phyloP scores from a whole-genome alignment of 2,113 vertebrate species.

The Cryptomyrus ogoouensis region DNA sequence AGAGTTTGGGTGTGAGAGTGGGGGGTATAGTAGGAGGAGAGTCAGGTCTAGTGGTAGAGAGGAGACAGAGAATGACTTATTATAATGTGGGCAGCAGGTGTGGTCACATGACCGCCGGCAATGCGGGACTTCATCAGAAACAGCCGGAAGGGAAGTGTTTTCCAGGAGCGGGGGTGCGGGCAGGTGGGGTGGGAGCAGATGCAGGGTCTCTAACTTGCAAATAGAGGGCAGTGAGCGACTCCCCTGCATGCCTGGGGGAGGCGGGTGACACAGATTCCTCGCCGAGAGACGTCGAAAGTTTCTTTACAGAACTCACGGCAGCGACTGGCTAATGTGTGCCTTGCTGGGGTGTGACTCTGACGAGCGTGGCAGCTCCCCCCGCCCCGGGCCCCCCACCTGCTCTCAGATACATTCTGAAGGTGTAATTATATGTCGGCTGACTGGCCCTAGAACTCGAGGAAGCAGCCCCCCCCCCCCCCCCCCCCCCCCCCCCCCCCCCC shows the following conservation, averaged over 20 bases:
- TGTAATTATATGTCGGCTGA: not conserved
- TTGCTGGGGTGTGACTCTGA: not conserved
- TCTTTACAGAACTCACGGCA: not conserved
- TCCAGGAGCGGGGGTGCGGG: not conserved
- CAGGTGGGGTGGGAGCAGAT: not conserved
- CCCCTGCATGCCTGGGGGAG: not conserved
- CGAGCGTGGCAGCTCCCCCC: not conserved
- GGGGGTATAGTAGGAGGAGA: too few species aligned
- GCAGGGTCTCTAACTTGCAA: not conserved
- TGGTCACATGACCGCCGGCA: not conserved
- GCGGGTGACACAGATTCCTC: not conserved
- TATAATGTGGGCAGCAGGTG: not conserved
- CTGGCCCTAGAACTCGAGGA: too few species aligned
- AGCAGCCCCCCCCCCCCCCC: too few species aligned
- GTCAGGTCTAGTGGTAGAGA: not conserved
- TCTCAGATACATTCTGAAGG: not conserved
- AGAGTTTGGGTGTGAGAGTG: not conserved
- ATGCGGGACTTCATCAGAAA: not conserved
- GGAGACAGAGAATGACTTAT: not conserved
- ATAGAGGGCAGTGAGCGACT: not conserved
- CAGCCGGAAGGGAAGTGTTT: not conserved
- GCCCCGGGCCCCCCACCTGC: too few species aligned
- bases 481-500: too few species aligned
- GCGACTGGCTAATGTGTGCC: not conserved
- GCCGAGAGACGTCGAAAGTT: not conserved